Percentiles rank a stretch among this genome's conserved stretches.
Conservation (phyloP, 2,113 vertebrate species). For the Chaetorhynchus papuensis region DNA sequence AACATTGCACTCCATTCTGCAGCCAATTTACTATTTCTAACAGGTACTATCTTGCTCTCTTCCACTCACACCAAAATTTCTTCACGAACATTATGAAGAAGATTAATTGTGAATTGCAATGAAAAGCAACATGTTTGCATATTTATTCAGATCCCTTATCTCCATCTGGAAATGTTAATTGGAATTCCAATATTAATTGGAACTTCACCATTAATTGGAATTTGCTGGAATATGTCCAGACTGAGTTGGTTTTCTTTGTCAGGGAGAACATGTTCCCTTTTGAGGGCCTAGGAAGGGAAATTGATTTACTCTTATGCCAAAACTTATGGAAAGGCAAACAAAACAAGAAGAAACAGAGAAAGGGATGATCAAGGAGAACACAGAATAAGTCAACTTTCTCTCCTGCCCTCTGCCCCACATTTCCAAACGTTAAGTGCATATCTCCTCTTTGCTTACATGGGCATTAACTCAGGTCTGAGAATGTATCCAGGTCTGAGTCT, state of each 20-base stretch:
- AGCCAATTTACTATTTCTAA: neutral
- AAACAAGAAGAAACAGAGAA: neutral
- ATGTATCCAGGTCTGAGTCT: neutral
- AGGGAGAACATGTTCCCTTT: neutral
- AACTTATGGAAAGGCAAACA: neutral
- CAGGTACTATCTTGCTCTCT: neutral
- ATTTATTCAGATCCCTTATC: neutral
- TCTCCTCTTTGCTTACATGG: neutral
- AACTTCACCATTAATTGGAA: neutral
- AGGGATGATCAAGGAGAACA: neutral
- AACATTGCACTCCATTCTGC: neutral
- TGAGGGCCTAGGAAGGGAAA: neutral
- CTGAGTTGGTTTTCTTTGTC: neutral
- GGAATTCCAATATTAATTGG: constrained; percentile 1
- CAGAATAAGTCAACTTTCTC: neutral
- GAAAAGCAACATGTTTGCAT: neutral
- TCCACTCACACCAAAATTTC: neutral
- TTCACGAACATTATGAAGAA: neutral
- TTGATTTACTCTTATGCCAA: neutral
- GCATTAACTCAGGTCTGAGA: neutral
- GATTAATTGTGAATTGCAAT: neutral
- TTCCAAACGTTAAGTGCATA: neutral
- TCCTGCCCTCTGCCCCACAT: neutral
- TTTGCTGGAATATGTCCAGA: neutral
- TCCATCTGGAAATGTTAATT: neutral